Conservation (phyloP, 1,140 invertebrate genomes). For the Heterodera carotae region DNA sequence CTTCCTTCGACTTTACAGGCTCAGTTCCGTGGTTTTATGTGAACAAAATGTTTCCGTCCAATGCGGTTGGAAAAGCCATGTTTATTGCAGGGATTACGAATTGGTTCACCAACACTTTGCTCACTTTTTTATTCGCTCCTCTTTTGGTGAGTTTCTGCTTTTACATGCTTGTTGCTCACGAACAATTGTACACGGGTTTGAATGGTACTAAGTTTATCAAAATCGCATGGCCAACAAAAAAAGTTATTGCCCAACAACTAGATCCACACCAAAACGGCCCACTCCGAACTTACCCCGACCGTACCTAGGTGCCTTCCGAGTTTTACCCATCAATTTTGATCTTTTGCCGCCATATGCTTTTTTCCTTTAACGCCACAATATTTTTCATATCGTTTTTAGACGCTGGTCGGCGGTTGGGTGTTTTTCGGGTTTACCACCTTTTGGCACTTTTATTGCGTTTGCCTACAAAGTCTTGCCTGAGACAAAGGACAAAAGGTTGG, state of each 20-base stretch:
- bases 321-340: too few species aligned
- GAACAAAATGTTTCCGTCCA: conserved; percentile 93
- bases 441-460: conserved; percentile 69
- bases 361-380: background rate
- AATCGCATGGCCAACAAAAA: too few species aligned
- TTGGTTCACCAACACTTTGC: conserved; percentile 96
- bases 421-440: conserved; percentile 70
- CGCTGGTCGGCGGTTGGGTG: conserved; percentile 66
- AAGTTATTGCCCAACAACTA: too few species aligned
- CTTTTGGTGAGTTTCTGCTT: conserved; percentile 56
- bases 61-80: conserved; percentile 92
- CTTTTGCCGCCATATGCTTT: too few species aligned
- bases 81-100: conserved; percentile 95
- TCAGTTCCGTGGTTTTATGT: conserved; percentile 94
- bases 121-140: conserved; percentile 84
- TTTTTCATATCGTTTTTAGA: conserved; percentile 51
- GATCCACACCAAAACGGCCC: too few species aligned
- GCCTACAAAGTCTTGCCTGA: conserved; percentile 70
- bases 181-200: too few species aligned
- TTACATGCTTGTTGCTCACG: too few species aligned
- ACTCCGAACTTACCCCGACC: too few species aligned
- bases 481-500: conserved; percentile 67
- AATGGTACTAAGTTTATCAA: too few species aligned
- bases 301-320: too few species aligned
- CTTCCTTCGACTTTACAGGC: conserved; percentile 69